A percentile compares a stretch with the other conserved stretches of the same genome.
phyloP scores from a whole-genome alignment of 2,888 invertebrate species.

The Caenorhabditis macrosperma region DNA sequence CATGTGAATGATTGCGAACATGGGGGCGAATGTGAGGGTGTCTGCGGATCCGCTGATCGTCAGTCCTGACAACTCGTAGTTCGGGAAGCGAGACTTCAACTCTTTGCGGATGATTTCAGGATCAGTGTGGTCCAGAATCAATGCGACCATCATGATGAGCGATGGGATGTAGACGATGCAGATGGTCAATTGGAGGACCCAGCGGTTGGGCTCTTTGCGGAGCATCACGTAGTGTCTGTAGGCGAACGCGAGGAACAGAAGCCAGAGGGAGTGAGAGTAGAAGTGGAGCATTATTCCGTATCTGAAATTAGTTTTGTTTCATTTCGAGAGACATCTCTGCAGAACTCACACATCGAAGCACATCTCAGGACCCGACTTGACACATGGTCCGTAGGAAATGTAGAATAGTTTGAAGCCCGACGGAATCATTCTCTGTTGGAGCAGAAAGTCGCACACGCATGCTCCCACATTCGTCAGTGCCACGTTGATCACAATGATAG shows the following conservation, averaged over 20 bases:
- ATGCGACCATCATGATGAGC: slow-evolving; percentile 1
- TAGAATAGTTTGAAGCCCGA: slow-evolving; percentile 18
- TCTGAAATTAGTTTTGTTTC: slow-evolving; percentile 10
- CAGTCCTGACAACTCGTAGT: slow-evolving; percentile 8
- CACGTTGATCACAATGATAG: slow-evolving; percentile 18
- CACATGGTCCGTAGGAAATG: slow-evolving; percentile 30
- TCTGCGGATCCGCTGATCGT: slow-evolving; percentile 12
- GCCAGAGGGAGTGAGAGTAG: slow-evolving; percentile 29
- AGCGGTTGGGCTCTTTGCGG: neutral
- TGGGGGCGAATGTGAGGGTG: neutral
- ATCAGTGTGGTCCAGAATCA: neutral
- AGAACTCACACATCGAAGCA: slow-evolving; percentile 24
- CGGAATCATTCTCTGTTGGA: slow-evolving; percentile 39
- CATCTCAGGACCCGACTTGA: neutral
- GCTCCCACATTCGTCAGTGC: slow-evolving; percentile 19
- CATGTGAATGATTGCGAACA: slow-evolving; percentile 39
- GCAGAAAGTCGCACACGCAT: slow-evolving; percentile 11
- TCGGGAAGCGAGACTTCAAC: slow-evolving; percentile 6
- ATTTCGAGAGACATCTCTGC: neutral
- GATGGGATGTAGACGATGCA: slow-evolving; percentile 29
- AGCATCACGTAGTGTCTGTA: slow-evolving; percentile 29
- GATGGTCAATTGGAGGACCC: neutral
- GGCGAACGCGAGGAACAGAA: slow-evolving; percentile 22
- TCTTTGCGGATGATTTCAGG: slow-evolving; percentile 2
- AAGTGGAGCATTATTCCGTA: slow-evolving; percentile 37